Evolutionary conservation across 2,888 invertebrate species (phyloP).

Genomic region (Idaea aversata): DNA sequence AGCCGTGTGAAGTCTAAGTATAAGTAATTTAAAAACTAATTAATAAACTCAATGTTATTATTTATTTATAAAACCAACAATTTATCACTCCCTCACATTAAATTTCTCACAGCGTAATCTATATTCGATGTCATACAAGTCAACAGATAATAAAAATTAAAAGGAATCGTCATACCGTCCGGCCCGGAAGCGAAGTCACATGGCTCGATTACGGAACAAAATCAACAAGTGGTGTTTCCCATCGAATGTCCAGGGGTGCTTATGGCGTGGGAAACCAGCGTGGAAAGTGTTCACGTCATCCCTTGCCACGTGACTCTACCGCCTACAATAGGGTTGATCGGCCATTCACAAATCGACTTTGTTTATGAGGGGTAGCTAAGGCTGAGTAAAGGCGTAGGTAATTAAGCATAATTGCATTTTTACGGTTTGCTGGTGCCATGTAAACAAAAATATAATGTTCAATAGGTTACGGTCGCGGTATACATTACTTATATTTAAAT

Average conservation of each 20-base stretch:
- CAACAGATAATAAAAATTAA: constrained; percentile 41
- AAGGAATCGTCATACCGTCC: constrained; percentile 46
- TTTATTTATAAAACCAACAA: constrained; percentile 22
- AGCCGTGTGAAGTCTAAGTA: too few relatives aligned
- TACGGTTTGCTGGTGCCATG: not conserved
- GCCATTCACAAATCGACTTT: not conserved
- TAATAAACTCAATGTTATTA: constrained; percentile 3
- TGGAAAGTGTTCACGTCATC: constrained; percentile 69
- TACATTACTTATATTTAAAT: constrained; percentile 1
- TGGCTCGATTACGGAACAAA: constrained; percentile 62
- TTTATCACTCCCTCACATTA: constrained; percentile 22
- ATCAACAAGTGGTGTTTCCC: constrained; percentile 73
- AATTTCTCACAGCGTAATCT: constrained; percentile 14
- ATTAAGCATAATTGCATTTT: not conserved
- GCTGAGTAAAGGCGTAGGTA: not conserved
- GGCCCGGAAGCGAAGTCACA: constrained; percentile 62
- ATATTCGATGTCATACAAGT: constrained; percentile 35
- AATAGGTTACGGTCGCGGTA: not conserved
- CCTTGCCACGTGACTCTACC: constrained; percentile 61
- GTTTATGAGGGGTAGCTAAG: not conserved
- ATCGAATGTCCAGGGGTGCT: constrained; percentile 40
- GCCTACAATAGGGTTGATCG: constrained; percentile 16
- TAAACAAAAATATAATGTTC: not conserved
- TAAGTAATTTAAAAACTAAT: not conserved
- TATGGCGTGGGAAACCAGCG: constrained; percentile 65